Evolutionary conservation across 2,797 vertebrate genomes (phyloP).

Genomic region (Strix occidentalis): DNA sequence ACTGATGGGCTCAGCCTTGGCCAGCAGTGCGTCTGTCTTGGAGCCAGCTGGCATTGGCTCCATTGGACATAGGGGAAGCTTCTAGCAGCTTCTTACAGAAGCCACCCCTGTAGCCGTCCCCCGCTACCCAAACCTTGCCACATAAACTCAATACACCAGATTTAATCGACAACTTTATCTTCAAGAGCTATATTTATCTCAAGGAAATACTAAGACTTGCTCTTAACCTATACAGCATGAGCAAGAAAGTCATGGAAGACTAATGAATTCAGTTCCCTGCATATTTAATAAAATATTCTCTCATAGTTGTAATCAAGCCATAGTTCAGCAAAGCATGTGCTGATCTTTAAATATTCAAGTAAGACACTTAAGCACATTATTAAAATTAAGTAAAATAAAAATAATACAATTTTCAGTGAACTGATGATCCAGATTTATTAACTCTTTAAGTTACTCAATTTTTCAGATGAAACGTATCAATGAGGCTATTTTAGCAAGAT

Average conservation of each 20-base stretch:
- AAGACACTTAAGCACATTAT: constrained; percentile 8
- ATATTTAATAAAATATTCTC: constrained; percentile 17
- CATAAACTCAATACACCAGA: neutral
- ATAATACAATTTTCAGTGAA: neutral
- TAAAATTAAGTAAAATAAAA: constrained; percentile 38
- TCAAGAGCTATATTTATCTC: neutral
- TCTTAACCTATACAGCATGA: neutral
- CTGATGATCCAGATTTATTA: constrained; percentile 23
- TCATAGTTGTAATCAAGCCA: neutral
- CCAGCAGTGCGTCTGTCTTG: too few relatives aligned
- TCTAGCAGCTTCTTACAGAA: neutral
- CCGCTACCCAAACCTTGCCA: neutral
- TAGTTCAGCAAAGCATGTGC: constrained; percentile 25
- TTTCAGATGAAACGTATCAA: neutral
- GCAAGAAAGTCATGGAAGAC: neutral
- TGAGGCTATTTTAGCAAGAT: neutral
- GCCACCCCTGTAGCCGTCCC: neutral
- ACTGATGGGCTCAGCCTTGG: neutral
- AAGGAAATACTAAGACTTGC: neutral
- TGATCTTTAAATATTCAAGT: constrained; percentile 43
- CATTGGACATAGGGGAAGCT: neutral
- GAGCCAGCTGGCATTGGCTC: neutral
- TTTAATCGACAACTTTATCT: neutral
- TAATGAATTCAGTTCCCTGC: constrained; percentile 33
- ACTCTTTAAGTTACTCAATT: neutral